Evolutionary conservation across 2,888 invertebrate species (phyloP), one percentile per base, ranked within the genome.

Genomic region (Augiades crinisus): DNA sequence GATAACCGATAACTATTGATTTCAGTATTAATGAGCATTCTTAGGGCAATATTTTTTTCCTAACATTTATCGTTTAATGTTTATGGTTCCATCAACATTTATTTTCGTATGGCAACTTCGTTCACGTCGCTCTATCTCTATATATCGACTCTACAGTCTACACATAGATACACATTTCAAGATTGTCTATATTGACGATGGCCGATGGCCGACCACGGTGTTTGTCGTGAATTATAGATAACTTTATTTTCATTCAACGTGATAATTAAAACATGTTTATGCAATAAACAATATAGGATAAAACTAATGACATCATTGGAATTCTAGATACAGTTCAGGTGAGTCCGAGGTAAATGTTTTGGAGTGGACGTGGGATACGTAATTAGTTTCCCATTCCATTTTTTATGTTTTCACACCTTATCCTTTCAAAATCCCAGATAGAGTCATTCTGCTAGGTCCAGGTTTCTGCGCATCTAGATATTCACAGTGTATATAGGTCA

Each of bases 371-470:
- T 78, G 68, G 72, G 67, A 73, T 72, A 78, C 75, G 76, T 81
- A 77, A 74, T 78, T 75, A 70, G 70, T 76, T 69, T 74, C 73
- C 72, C 75, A 78, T 80, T 73, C 76, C 72, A 78, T 75, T 78
- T 74, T 75, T 72, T 73, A 70, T 74, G 75, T 81, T 78, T 81
- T 81, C 71, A 74, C 75, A 71, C 71, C 68, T 55, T 66, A 69
- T 67, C 67, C 68, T 76, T 75, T 68, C 67, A 70, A 74, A 74
- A 72, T 75, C 73, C 72, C 71, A 73, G 72, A 64, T 65, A 65
- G 58, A 75, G 64, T 70, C 75, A 59, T 70, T 70, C 63, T 65
- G 65, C 64, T 63, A 61, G 59, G 56, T 64, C 72, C 78, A 77
- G 68, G 70, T 76, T 78, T 76, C 77, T 79, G 76, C 76, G 75